Evolutionary conservation across 2,888 invertebrate species (phyloP).

Genomic region (Smittia sp.): DNA sequence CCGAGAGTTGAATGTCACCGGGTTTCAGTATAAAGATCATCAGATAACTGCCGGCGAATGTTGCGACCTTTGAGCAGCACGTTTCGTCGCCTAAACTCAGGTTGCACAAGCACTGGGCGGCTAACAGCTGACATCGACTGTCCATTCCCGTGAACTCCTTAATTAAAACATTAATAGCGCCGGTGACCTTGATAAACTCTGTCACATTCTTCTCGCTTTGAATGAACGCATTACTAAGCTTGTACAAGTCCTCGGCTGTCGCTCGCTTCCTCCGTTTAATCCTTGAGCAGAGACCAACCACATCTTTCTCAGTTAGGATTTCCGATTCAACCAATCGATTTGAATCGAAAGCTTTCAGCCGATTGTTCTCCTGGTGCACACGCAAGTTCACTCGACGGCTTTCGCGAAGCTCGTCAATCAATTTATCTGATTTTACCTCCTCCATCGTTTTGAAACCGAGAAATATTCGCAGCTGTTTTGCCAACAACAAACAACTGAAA

Average conservation of each 20-base stretch:
- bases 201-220: conserved; percentile 49
- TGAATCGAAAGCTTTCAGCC: background rate
- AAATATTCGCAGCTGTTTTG: no score
- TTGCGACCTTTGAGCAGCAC: conserved; percentile 49
- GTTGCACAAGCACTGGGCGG: conserved; percentile 51
- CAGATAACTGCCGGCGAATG: conserved; percentile 49
- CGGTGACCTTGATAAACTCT: conserved; percentile 48
- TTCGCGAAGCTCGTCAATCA: background rate
- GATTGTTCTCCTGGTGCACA: background rate
- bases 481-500: no score
- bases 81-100: conserved; percentile 49
- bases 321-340: conserved; percentile 25
- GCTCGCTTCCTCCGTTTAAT: conserved; percentile 52
- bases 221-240: conserved; percentile 50
- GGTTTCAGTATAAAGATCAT: conserved; percentile 48
- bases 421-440: background rate
- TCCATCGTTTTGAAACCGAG: no score
- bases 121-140: conserved; percentile 47
- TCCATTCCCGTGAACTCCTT: conserved; percentile 50
- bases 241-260: conserved; percentile 48
- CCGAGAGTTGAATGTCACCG: conserved; percentile 46
- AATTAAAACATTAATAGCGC: conserved; percentile 49
- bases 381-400: background rate
- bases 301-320: conserved; percentile 46
- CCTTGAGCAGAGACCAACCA: conserved; percentile 47